Percentiles rank a stretch among this genome's conserved stretches.
Conservation (phyloP, 2,888 invertebrate genomes). For the Ethmia dodecea region DNA sequence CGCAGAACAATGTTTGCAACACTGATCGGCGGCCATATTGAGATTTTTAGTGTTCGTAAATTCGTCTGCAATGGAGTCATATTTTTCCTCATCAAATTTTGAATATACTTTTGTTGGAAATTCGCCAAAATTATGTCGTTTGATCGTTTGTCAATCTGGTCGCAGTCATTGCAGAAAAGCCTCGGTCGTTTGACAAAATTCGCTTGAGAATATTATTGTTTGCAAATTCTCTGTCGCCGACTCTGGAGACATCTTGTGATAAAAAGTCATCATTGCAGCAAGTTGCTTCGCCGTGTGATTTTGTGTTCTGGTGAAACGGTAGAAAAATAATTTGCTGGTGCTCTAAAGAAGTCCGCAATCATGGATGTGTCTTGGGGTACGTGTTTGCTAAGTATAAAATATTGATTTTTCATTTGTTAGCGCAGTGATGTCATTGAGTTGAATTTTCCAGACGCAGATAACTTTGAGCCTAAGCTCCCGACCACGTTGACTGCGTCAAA, state of each 20-base stretch:
- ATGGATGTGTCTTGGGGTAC: constrained; percentile 87
- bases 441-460: constrained; percentile 82
- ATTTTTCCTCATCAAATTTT: constrained; percentile 71
- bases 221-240: constrained; percentile 62
- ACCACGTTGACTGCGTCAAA: constrained; percentile 78
- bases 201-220: constrained; percentile 58
- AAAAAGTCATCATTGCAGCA: constrained; percentile 59
- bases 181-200: constrained; percentile 72
- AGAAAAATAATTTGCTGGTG: constrained; percentile 57
- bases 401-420: constrained; percentile 25
- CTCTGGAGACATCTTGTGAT: constrained; percentile 77
- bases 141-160: constrained; percentile 63
- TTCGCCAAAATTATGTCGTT: constrained; percentile 74
- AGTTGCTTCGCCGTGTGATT: constrained; percentile 53
- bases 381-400: constrained; percentile 33
- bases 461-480: constrained; percentile 82
- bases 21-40: constrained; percentile 54
- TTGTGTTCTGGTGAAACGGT: constrained; percentile 65
- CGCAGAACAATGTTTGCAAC: too few relatives aligned
- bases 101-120: constrained; percentile 65
- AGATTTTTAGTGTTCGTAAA: constrained; percentile 59
- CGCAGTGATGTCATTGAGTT: constrained; percentile 37
- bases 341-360: constrained; percentile 50
- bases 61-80: constrained; percentile 76
- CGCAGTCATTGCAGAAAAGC: constrained; percentile 68